Conservation (phyloP, 2,797 vertebrate species). For the Sciurus carolinensis region DNA sequence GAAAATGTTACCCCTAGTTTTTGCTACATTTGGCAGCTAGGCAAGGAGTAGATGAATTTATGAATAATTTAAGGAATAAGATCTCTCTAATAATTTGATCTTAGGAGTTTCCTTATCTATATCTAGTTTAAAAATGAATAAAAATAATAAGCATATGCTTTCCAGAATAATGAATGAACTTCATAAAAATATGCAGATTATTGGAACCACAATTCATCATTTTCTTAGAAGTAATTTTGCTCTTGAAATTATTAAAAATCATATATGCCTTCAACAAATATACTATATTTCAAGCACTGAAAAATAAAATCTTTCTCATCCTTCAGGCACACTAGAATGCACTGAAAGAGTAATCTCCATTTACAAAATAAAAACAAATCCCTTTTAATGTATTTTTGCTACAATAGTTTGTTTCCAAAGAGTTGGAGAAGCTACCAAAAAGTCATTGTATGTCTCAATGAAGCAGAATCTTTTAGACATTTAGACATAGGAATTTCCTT, state of each 20-base stretch:
- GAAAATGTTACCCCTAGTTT: neutral
- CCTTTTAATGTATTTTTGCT: slow-evolving; percentile 10
- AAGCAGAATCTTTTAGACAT: neutral
- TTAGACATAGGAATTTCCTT: neutral
- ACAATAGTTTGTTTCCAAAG: neutral
- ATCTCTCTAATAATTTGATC: neutral
- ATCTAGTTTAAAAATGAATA: slow-evolving; percentile 6
- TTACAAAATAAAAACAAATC: neutral
- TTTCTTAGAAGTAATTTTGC: slow-evolving; percentile 20
- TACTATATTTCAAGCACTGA: neutral
- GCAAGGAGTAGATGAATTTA: neutral
- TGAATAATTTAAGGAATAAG: neutral
- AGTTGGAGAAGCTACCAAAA: neutral
- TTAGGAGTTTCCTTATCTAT: neutral
- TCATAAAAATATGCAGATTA: neutral
- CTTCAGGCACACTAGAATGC: neutral
- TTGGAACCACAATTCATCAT: neutral
- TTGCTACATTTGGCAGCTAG: neutral
- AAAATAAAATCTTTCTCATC: neutral
- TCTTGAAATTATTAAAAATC: neutral
- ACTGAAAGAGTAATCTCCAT: neutral
- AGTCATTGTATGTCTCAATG: neutral
- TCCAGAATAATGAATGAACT: neutral
- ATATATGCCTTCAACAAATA: neutral
- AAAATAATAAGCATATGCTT: neutral